Evolutionary conservation across 1,140 invertebrate species (phyloP).

Genomic region (Drosophila pseudoobscura): DNA sequence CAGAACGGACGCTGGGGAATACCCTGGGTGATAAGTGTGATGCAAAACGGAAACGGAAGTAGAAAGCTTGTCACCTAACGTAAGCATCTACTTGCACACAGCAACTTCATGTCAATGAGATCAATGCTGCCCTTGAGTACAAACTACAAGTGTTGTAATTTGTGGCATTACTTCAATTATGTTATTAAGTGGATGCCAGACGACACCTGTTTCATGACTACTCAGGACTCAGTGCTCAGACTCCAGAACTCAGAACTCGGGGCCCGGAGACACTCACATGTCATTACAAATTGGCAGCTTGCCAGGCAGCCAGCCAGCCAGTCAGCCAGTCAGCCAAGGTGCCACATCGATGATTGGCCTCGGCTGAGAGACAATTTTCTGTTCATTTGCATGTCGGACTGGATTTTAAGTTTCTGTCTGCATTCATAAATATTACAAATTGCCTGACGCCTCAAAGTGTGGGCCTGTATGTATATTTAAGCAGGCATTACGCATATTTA

Average conservation of each 20-base stretch:
- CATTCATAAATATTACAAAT: conserved; percentile 60
- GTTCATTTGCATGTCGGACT: conserved; percentile 42
- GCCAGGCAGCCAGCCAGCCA: conserved; percentile 20
- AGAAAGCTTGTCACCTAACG: too few species aligned
- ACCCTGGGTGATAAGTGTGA: too few species aligned
- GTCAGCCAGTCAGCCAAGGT: background rate
- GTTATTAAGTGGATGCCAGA: conserved; percentile 53
- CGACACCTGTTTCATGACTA: conserved; percentile 31
- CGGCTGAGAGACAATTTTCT: conserved; percentile 33
- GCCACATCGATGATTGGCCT: conserved; percentile 22
- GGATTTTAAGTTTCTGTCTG: conserved; percentile 49
- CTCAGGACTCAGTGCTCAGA: conserved; percentile 4
- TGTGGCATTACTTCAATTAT: conserved; percentile 73
- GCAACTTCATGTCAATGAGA: conserved; percentile 42
- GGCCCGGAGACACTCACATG: conserved; percentile 33
- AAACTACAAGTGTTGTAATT: conserved; percentile 41
- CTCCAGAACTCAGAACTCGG: background rate
- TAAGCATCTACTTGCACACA: too few species aligned
- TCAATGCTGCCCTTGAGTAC: conserved; percentile 43
- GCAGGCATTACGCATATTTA: conserved; percentile 47
- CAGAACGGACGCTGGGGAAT: too few species aligned
- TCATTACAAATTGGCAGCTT: conserved; percentile 37
- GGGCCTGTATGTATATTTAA: conserved; percentile 44
- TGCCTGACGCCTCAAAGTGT: conserved; percentile 36
- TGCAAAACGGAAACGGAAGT: too few species aligned